A percentile compares a stretch with the other conserved stretches of the same genome.
phyloP scores from a whole-genome alignment of 2,888 invertebrate genomes.

The Neoascia interrupta region DNA sequence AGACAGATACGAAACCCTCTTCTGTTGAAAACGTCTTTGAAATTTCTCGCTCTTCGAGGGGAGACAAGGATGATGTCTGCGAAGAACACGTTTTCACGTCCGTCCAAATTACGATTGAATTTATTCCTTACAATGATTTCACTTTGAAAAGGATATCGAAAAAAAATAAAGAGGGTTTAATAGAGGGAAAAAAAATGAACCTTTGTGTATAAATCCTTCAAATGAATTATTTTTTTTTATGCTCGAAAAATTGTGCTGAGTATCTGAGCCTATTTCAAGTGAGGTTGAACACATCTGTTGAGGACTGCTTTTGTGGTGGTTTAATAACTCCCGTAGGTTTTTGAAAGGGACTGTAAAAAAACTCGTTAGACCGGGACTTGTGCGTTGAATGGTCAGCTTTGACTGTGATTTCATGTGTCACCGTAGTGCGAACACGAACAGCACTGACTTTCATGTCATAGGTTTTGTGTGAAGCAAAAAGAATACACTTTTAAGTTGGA shows the following conservation, averaged over 20 bases:
- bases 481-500: no score
- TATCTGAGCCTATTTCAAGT: slow-evolving; percentile 4
- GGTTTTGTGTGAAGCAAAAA: no score
- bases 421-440: no score
- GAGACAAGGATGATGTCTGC: no score
- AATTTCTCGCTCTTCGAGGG: no score
- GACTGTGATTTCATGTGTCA: not conserved
- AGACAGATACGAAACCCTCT: no score
- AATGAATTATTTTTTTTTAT: not conserved
- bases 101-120: slow-evolving; percentile 24
- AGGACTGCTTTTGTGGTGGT: no score
- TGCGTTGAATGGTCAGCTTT: slow-evolving; percentile 19
- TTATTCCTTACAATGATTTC: slow-evolving; percentile 2
- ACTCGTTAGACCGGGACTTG: slow-evolving; percentile 11
- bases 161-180: not conserved
- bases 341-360: no score
- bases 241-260: not conserved
- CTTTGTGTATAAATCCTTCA: not conserved
- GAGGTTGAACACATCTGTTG: slow-evolving; percentile 18
- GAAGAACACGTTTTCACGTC: no score
- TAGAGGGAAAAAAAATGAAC: not conserved
- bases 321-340: not conserved
- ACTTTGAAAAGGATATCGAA: not conserved
- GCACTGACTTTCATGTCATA: no score
- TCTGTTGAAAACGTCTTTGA: no score